Percentiles rank a stretch among this genome's conserved stretches.
Evolutionary conservation across 1,140 invertebrate species (phyloP).

Genomic region (Scylla paramamosain): DNA sequence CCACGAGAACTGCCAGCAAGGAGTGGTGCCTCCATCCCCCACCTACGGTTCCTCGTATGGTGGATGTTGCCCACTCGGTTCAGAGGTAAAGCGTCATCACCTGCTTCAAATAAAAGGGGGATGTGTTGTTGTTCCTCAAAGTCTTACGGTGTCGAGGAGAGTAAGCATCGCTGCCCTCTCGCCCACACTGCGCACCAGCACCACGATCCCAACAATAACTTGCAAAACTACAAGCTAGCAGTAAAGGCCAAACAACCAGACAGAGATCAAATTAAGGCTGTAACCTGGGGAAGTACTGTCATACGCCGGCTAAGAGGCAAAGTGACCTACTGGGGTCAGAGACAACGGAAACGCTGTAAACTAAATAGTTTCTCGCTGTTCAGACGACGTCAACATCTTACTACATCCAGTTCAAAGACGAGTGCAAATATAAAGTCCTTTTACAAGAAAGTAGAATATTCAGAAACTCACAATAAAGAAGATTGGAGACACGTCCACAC

Average conservation of each 20-base stretch:
- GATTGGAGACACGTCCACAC: background rate
- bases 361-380: background rate
- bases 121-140: background rate
- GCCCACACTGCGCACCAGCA: background rate
- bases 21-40: no score
- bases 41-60: background rate
- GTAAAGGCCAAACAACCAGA: background rate
- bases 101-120: background rate
- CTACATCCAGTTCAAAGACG: background rate
- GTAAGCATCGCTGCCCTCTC: background rate
- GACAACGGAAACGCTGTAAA: background rate
- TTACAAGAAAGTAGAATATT: background rate
- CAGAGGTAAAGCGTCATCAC: background rate
- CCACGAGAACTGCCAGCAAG: background rate
- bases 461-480: background rate
- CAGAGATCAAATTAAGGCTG: background rate
- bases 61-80: background rate
- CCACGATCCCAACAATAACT: slow-evolving; percentile 39
- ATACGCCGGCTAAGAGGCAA: background rate
- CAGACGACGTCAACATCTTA: background rate
- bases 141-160: background rate
- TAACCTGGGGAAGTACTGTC: background rate
- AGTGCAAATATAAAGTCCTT: background rate
- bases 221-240: background rate
- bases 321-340: background rate